Percentiles rank a stretch among this genome's conserved stretches.
Evolutionary conservation across 2,888 invertebrate species (phyloP).

Genomic region (Dasysyrphus tricinctus): DNA sequence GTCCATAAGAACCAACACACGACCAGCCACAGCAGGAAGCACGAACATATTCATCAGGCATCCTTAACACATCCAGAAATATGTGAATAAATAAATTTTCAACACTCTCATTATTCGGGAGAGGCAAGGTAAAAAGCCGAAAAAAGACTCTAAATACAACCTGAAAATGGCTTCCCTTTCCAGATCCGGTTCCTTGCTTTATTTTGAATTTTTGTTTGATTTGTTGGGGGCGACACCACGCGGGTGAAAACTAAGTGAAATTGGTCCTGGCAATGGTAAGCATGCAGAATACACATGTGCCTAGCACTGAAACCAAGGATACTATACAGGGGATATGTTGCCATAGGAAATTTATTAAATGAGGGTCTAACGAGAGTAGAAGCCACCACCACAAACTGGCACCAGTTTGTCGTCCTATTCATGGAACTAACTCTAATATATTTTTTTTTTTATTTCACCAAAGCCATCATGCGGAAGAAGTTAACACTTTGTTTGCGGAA

Average conservation of each 20-base stretch:
- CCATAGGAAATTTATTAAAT: conserved; percentile 56
- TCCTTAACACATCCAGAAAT: conserved; percentile 63
- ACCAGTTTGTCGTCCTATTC: conserved; percentile 37
- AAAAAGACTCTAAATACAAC: conserved; percentile 38
- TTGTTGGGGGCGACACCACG: not conserved
- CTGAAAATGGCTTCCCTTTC: conserved; percentile 49
- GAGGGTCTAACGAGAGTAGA: conserved; percentile 63
- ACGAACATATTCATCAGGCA: conserved; percentile 57
- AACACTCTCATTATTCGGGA: conserved; percentile 5
- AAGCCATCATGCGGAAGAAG: conserved; percentile 33
- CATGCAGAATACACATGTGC: conserved; percentile 53
- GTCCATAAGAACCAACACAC: not conserved
- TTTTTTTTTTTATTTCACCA: conserved; percentile 19
- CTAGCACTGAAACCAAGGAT: conserved; percentile 19
- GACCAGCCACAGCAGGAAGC: conserved; percentile 14
- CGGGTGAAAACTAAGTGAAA: conserved; percentile 34
- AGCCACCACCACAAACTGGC: conserved; percentile 32
- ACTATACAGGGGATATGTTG: conserved; percentile 33
- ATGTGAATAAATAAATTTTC: conserved; percentile 70
- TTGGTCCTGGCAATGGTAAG: conserved; percentile 29
- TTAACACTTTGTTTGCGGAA: conserved; percentile 62
- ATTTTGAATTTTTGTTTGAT: not conserved
- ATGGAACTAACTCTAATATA: conserved; percentile 23
- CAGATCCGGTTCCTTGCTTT: conserved; percentile 15
- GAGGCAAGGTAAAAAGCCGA: not conserved